Evolutionary conservation across 2,888 invertebrate species (phyloP).

Genomic region (Mythimna albipuncta): DNA sequence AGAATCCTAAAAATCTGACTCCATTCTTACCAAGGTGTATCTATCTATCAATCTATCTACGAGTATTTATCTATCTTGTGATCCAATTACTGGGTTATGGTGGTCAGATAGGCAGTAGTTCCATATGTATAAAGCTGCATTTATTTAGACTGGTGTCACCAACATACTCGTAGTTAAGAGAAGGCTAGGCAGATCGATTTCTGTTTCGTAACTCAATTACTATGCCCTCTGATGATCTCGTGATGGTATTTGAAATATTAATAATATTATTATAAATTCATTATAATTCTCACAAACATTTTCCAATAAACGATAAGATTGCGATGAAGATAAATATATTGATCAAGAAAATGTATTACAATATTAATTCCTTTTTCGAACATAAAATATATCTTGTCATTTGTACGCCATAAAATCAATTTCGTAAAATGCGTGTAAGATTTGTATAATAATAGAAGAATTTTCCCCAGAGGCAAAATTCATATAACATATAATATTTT

Average conservation of each 20-base stretch:
- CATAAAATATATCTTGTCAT: constrained; percentile 7
- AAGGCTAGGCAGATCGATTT: too few relatives aligned
- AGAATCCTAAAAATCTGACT: too few relatives aligned
- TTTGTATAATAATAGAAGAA: background rate
- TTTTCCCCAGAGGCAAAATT: background rate
- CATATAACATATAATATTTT: background rate
- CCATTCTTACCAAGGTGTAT: too few relatives aligned
- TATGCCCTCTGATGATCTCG: background rate
- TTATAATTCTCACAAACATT: background rate
- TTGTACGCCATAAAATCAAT: constrained; percentile 11
- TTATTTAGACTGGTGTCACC: too few relatives aligned
- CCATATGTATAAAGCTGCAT: too few relatives aligned
- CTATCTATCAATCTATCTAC: too few relatives aligned
- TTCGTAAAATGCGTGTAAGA: background rate
- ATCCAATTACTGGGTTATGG: too few relatives aligned
- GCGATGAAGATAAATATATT: constrained; percentile 3
- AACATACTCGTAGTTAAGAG: too few relatives aligned
- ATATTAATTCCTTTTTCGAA: background rate
- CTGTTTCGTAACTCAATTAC: too few relatives aligned
- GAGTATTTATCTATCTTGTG: too few relatives aligned
- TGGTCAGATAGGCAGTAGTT: too few relatives aligned
- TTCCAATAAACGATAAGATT: constrained; percentile 1
- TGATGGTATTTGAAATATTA: background rate
- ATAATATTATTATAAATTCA: background rate
- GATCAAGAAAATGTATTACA: constrained; percentile 1